Percentiles rank a stretch among this genome's conserved stretches.
phyloP scores from a whole-genome alignment of 2,797 vertebrate species.

The Mionectes olivaceus region DNA sequence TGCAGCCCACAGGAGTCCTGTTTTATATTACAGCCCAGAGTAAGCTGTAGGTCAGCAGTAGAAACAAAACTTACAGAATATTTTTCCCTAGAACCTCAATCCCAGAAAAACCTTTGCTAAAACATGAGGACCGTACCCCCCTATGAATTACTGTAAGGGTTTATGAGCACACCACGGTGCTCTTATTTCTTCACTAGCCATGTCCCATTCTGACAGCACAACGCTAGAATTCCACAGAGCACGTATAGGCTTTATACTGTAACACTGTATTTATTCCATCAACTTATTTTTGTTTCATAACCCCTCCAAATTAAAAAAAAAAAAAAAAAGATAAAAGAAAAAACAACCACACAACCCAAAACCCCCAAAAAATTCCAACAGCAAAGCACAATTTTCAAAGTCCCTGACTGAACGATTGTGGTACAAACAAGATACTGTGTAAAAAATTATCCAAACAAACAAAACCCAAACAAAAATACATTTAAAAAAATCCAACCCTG shows the following conservation, averaged over 20 bases:
- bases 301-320: neutral
- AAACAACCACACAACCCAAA: too few relatives aligned
- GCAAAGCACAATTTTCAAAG: neutral
- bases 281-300: neutral
- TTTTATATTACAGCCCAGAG: conserved; percentile 32
- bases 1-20: neutral
- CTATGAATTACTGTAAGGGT: conserved; percentile 39
- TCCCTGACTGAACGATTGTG: neutral
- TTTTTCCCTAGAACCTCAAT: conserved; percentile 48
- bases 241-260: neutral
- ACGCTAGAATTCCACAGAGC: neutral
- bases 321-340: neutral
- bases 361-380: neutral
- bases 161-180: conserved; percentile 52
- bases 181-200: conserved; percentile 47
- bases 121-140: conserved; percentile 19
- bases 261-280: neutral
- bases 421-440: neutral
- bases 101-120: conserved; percentile 65
- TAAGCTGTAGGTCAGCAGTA: conserved; percentile 15
- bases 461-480: neutral
- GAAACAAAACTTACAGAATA: conserved; percentile 33
- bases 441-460: neutral
- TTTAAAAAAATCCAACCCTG: neutral
- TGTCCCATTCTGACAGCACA: neutral